Base-by-base conservation (phyloP, 2,113 vertebrate species). In the Eolophus roseicapilla region DNA sequence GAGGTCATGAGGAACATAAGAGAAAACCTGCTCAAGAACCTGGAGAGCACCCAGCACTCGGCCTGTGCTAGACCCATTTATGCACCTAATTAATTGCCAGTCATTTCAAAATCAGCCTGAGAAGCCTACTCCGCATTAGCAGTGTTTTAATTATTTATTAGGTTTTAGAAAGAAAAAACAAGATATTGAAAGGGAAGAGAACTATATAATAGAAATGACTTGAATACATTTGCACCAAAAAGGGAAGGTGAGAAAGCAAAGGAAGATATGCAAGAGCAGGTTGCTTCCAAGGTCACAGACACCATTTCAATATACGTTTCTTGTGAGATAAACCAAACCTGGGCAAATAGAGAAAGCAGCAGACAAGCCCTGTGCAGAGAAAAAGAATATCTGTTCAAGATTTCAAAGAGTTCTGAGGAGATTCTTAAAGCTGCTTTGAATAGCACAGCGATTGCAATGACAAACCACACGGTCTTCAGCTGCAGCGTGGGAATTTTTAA, bases 401-500 rank as follows among this genome's bases (percentile, higher is more conserved):
- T 85, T 91, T 76, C 84, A 4, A 86, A 47, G 4, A 46, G 16
- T 23, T 25, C 46, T 12, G 37, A 55, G 67, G 73, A 88, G 71
- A 31, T 82, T 46, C 73, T 78, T 82, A 71, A 62, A 71, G 86
- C 74, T 55, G n/a, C 70, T 86, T 49, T 88, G 84, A 96, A 70
- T 12, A 82, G 20, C 65, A 29, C 70, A 90, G 86, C 28, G 3
- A 78, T 65, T 64, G 77, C 85, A 91, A 93, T 91, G 95, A 94
- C 63, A 85, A 97, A 70, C 79, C 47, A 13, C 29, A 39, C 2
- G 2, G 24, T 25, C 76, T 88, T 67, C 67, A 85, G 67, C 47
- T 79, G 81, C 90, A 71, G 77, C 85, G 85, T 0, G 0, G 82
- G 93, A 93, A 95, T 95, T 95, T 97, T 93, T 65, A 87, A 82